These are phyloP conservation scores for Nephrotoma guestfalica DNA, from an alignment of 2,888 invertebrate species.

Conservation along the genomic window DNA sequence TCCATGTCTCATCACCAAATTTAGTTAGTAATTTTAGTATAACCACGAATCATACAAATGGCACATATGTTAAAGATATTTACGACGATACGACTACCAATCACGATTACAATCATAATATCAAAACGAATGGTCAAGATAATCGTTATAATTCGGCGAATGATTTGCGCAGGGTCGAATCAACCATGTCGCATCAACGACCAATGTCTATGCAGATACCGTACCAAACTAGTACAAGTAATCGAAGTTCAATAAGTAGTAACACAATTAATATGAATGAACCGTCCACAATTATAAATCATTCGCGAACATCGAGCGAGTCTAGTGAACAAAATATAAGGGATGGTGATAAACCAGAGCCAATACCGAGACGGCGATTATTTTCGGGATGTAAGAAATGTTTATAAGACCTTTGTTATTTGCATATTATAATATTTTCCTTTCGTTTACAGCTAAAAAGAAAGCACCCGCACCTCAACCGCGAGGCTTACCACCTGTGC, in stretches of 20 bases:
- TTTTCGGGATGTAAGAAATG: slow-evolving; percentile 11
- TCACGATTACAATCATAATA: background rate
- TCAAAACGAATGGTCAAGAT: background rate
- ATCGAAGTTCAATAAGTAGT: background rate
- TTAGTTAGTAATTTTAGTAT: slow-evolving; percentile 12
- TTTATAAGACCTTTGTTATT: background rate
- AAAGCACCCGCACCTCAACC: slow-evolving; percentile 29
- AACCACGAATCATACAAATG: background rate
- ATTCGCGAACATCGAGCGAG: slow-evolving; percentile 10
- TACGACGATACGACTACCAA: background rate
- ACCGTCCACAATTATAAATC: background rate
- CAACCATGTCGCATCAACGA: background rate
- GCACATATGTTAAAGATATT: background rate
- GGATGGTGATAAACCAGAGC: slow-evolving; percentile 20
- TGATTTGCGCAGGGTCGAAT: background rate
- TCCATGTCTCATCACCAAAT: slow-evolving; percentile 29
- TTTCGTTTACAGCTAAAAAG: slow-evolving; percentile 16
- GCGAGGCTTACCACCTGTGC: slow-evolving; percentile 13
- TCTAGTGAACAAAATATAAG: slow-evolving; percentile 7
- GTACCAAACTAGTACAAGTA: background rate
- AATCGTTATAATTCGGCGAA: background rate
- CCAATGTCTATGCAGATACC: background rate
- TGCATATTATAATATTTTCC: background rate
- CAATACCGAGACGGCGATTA: slow-evolving; percentile 25
- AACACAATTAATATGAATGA: background rate